Base-by-base conservation (phyloP, 2,113 vertebrate genomes). In the Accipiter cooperii region DNA sequence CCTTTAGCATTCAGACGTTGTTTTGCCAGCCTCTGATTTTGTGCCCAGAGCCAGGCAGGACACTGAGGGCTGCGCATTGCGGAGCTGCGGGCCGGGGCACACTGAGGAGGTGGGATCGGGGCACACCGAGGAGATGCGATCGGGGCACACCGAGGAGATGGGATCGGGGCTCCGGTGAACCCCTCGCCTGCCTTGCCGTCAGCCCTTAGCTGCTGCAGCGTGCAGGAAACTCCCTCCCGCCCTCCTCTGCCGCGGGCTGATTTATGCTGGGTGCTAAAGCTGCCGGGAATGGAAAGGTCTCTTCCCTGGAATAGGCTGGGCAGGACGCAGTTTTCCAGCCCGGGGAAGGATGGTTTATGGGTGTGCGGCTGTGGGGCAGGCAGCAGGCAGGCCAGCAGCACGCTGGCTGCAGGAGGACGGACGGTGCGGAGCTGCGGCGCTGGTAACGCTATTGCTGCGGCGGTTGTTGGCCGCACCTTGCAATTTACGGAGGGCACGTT, bases 51-150 rank as follows among this genome's bases (percentile, higher is more conserved):
- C 38, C 17, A 33, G 33, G 46, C 74, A 38, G 54, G 54, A 36
- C 4, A 5, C 68, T 22, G 4, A 1, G 26, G 17, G 54, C 80
- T 16, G 22, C 3, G 6, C 6, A 3, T 26, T 22, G 31, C 6
- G 6, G 57, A 8, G 44, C 66, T 18, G 18, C 2, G 2, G 13
- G 17, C 42, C 12, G 3, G 64, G 20, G 40, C 25, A 3, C 42
- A 15, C 24, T 13, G 40, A 6, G 17, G 17, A n/a, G 61, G 9
- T 5, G 28, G 25, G 13, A 19, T 9, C 19, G 5, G 29, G 82
- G 31, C 21, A 42, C 40, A 42, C 40, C 40, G 40, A 6, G 17
- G 17, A n/a, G 61, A 11, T 5, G 28, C 21, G 13, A 19, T 9
- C 19, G 4, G 25, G 82, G 31, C 21, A 40, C 40, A 40, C 40